Base-by-base conservation (phyloP, 2,888 invertebrate genomes). In the Hybos culiciformis region DNA sequence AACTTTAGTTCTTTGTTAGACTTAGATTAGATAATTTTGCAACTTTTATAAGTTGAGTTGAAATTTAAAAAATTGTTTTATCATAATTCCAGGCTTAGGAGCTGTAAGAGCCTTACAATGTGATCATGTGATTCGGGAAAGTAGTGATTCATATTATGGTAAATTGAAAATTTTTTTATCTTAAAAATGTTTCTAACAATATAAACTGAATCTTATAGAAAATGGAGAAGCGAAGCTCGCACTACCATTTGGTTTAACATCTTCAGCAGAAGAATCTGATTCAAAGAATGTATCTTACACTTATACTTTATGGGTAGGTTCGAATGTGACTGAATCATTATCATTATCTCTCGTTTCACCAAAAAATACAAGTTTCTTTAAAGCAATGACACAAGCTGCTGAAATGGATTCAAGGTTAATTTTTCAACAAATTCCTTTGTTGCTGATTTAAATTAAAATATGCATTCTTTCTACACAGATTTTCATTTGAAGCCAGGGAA, bases 281-380 rank as follows among this genome's bases (percentile, higher is more conserved):
- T 53, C 58, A 17, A 63, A 56, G 50, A 85, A 84, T 61, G 79
- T 85, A 2, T 80, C 82, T 18, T 79, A 85, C 55, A 81, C 81
- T 1, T 90, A 90, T 67, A 85, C 87, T 0, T 72, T 90, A 23
- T 90, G 90, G 90, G 82, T 90, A 23, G 88, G 87, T 48, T 83
- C 83, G 48, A 84, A 87, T 60, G 79, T 85, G 42, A 83, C 83
- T 36, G 83, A 86, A 58, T 83, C 82, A 58, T 79, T 80, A 60
- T 85, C 84, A 12, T 70, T 86, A 44, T 78, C 77, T 37, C 70
- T 90, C 55, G 73, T 77, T 1, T 83, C 85, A 15, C 80, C 84
- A 5, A 78, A 76, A 58, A 77, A 77, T 62, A 73, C 76, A 29
- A 75, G 76, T 36, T 77, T 77, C 65, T 77, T 75, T 61, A 77